Evolutionary conservation across 2,888 invertebrate genomes (phyloP), one percentile per base, ranked within the genome.

Genomic region (Coelinius sp.): DNA sequence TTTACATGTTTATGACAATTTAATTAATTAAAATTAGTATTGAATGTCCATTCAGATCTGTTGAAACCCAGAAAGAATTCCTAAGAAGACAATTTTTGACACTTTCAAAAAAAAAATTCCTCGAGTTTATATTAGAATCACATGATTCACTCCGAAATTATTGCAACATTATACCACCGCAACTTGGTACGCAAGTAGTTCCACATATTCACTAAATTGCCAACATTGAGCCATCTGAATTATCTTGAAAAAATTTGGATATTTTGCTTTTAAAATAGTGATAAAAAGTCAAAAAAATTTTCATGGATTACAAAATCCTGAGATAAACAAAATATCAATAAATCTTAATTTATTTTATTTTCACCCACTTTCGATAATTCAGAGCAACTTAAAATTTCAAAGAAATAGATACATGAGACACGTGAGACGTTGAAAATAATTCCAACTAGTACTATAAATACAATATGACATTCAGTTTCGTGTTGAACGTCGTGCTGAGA

Each of bases 401-500:
- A 31, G 35, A 59, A 31, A 59, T 35, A 27, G 31, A 59, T 12
- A 35, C n/a, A 59, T 10, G 10, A 35, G 31, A 59, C 59, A 59
- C 59, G 59, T 59, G 83, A 80, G 82, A 83, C 71, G 83, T 38
- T 85, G 74, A 82, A 85, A 84, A 85, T 85, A 85, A 85, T 84
- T 80, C 78, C n/a, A 73, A 80, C 80, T 84, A 76, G 81, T 83
- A 86, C 87, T 88, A 88, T 86, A 87, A 88, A 88, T 88, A 88
- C 86, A 86, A 87, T 85, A 82, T 84, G 84, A 83, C 84, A 86
- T 82, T 87, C 86, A 87, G 87, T 88, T 78, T 81, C 81, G 80
- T 81, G 82, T 83, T 81, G 82, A 78, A 76, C 86, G 84, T 84
- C 85, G 85, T 80, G 64, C 31, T 41, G 64, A 68, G 84, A 86